phyloP scores from a whole-genome alignment of 2,888 invertebrate genomes.

The Lydus trimaculatus region DNA sequence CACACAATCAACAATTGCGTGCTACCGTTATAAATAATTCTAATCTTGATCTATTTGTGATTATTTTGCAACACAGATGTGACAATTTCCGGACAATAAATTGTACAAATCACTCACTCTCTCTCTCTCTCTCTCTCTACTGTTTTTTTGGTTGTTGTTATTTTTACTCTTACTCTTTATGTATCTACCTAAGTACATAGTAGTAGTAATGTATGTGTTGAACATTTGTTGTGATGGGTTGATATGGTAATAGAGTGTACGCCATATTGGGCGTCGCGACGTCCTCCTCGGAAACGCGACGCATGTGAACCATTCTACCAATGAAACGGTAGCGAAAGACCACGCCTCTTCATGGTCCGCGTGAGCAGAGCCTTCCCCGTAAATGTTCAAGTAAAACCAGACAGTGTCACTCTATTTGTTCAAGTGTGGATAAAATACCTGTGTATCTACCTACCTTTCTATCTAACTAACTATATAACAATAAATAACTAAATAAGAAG shows the following conservation, averaged over 20 bases:
- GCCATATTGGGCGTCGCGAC: constrained; percentile 53
- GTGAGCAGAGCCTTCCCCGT: constrained; percentile 41
- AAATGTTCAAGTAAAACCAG: background rate
- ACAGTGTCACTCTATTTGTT: background rate
- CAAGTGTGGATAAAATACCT: background rate
- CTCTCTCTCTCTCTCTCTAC: no score
- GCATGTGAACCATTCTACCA: constrained; percentile 48
- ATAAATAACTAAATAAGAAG: no score
- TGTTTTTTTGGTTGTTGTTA: no score
- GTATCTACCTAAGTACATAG: no score
- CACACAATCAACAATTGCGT: constrained; percentile 27
- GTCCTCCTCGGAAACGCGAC: constrained; percentile 46
- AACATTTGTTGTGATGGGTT: background rate
- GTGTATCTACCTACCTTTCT: no score
- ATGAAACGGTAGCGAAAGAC: constrained; percentile 43
- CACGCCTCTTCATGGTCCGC: constrained; percentile 46
- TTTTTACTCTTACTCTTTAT: no score
- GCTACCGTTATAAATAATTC: constrained; percentile 31
- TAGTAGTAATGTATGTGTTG: no score
- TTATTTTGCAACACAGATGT: constrained; percentile 7
- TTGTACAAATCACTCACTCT: background rate
- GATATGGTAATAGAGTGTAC: constrained; percentile 1
- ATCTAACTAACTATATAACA: no score
- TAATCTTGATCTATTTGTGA: constrained; percentile 13
- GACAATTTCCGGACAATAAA: background rate